Evolutionary conservation across 2,113 vertebrate species (phyloP).

Genomic region (Lampris megalopsis): DNA sequence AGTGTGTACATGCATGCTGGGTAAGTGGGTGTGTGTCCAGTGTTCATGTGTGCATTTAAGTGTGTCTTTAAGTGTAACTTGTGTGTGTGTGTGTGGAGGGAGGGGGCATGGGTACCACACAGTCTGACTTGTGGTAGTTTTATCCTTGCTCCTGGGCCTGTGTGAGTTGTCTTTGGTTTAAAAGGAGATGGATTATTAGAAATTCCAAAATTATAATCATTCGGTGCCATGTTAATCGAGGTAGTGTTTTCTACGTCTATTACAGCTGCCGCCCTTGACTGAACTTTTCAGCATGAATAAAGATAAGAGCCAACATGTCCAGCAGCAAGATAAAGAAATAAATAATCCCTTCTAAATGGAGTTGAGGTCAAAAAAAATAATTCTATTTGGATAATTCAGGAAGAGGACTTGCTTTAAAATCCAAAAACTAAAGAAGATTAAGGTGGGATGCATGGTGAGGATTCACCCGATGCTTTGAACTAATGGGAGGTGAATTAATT

Average conservation of each 20-base stretch:
- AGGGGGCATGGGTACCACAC: slow-evolving; percentile 17
- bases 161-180: slow-evolving; percentile 49
- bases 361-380: no score
- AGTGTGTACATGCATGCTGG: slow-evolving; percentile 10
- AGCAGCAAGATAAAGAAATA: no score
- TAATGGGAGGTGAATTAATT: no score
- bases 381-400: no score
- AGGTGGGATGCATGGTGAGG: no score
- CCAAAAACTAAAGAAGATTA: no score
- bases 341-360: no score
- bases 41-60: slow-evolving; percentile 1
- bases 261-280: slow-evolving; percentile 1
- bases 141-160: slow-evolving; percentile 20
- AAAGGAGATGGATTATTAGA: slow-evolving; percentile 45
- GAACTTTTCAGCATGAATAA: neutral
- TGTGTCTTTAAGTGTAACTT: slow-evolving; percentile 1
- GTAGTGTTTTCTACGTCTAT: slow-evolving; percentile 10
- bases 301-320: no score
- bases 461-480: no score
- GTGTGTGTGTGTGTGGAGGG: slow-evolving; percentile 13
- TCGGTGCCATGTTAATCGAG: slow-evolving; percentile 41
- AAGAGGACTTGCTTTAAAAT: no score
- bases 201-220: slow-evolving; percentile 34
- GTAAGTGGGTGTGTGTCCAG: neutral
- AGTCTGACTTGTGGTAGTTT: slow-evolving; percentile 1